Base-by-base conservation (phyloP, 2,797 vertebrate genomes). In the Paramormyrops hopkinsi region DNA sequence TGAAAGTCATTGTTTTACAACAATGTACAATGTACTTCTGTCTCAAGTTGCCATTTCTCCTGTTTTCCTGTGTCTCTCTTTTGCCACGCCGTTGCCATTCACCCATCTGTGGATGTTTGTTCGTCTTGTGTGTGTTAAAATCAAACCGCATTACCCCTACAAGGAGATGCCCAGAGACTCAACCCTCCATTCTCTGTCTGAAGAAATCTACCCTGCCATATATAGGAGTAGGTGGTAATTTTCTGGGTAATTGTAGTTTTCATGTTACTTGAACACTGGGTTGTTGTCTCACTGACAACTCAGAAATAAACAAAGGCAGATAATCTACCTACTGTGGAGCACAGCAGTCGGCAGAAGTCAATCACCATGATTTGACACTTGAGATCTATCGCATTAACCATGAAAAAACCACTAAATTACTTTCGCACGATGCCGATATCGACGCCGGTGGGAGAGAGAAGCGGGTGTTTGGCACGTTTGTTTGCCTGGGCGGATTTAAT, bases 371-470 rank as follows among this genome's bases (percentile, higher is more conserved):
- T 93, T 91, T 94, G 94, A 95, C 94, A 94, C 93, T 93, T 94
- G 93, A 94, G 94, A 94, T 95, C 94, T 95, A 94, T 93, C 88
- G 90, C 89, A 53, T 90, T 90, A 91, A 92, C 91, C 93, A 90
- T 91, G 92, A 93, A 87, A 54, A 85, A 90, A 89, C 91, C 89
- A 65, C 89, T 90, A 90, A 82, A 92, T 91, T 91, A 59, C 87
- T 90, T 89, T 91, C 89, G 85, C 91, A 86, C 93, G 91, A 93
- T 92, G 91, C 94, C 93, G 89, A 91, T 91, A 92, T 92, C 94
- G 93, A 95, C 9, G 93, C 92, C 93, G 82, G 88, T 76, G 37
- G 65, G 85, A 90, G 50, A 86, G 25, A 87, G 25, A 14, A 22
- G 37, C 37, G 46, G 87, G n/a, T 86, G 69, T 88, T 89, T 84